phyloP scores from a whole-genome alignment of 2,113 vertebrate genomes.

The Caloenas nicobarica region DNA sequence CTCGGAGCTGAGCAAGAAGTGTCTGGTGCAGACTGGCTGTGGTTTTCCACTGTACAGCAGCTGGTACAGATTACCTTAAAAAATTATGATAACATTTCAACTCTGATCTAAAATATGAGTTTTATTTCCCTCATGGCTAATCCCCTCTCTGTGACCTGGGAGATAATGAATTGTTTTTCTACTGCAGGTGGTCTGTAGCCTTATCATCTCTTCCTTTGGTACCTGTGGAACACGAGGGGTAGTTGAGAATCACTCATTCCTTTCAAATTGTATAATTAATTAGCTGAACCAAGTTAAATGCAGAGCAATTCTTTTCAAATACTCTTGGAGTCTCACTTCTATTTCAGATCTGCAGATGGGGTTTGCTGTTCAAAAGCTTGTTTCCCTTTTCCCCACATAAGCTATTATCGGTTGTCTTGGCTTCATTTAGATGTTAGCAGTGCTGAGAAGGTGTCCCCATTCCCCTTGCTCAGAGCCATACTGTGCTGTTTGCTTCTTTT shows the following conservation, averaged over 20 bases:
- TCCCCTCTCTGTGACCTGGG: background rate
- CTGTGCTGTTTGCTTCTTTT: background rate
- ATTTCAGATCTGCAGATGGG: background rate
- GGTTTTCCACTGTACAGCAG: background rate
- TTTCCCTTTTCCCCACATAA: background rate
- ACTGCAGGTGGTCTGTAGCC: background rate
- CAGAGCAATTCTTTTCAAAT: background rate
- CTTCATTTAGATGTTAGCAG: background rate
- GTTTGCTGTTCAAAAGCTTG: background rate
- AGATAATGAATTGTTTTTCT: conserved; percentile 14
- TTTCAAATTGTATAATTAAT: conserved; percentile 12
- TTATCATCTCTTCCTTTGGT: conserved; percentile 2
- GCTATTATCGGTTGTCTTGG: background rate
- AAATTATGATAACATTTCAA: background rate
- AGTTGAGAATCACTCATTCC: background rate
- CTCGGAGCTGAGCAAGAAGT: background rate
- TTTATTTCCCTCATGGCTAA: background rate
- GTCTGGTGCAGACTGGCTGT: background rate
- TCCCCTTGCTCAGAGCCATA: background rate
- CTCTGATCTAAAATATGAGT: background rate
- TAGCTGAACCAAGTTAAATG: background rate
- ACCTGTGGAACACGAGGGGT: background rate
- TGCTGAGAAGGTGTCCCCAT: background rate
- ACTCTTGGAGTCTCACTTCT: background rate
- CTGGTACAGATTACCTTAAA: too few species aligned